A percentile compares a stretch with the other conserved stretches of the same genome.
Evolutionary conservation across 2,113 vertebrate species (phyloP).

Genomic region (Pteronura brasiliensis): DNA sequence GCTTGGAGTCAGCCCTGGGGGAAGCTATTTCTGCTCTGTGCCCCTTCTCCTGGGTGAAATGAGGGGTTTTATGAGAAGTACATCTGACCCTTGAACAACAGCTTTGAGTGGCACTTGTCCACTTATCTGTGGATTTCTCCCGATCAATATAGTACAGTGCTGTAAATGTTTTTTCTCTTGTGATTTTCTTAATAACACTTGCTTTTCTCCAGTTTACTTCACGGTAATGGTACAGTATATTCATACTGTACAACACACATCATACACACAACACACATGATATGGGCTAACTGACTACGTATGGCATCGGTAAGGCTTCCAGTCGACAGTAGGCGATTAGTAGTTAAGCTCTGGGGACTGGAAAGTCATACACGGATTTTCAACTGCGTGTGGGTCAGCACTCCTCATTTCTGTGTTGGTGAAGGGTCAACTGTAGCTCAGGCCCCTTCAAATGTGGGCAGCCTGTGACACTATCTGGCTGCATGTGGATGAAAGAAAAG

Average conservation of each 20-base stretch:
- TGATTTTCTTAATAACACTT: background rate
- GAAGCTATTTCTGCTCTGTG: background rate
- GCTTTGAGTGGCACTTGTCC: background rate
- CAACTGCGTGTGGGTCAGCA: background rate
- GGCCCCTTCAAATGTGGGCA: background rate
- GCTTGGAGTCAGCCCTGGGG: background rate
- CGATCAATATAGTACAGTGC: background rate
- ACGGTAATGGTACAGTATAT: background rate
- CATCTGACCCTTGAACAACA: background rate
- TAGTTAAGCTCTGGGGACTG: background rate
- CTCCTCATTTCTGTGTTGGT: background rate
- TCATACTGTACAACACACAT: too few species aligned
- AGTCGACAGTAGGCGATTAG: background rate
- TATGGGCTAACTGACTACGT: background rate
- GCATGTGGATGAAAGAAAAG: background rate
- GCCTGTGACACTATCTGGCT: background rate
- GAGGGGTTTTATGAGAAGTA: background rate
- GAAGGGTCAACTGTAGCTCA: background rate
- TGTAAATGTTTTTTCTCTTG: background rate
- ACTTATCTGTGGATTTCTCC: background rate
- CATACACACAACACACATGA: background rate
- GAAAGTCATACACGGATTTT: background rate
- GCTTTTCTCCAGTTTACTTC: background rate
- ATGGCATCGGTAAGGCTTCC: background rate
- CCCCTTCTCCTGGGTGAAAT: background rate